Conservation (phyloP, 1,140 invertebrate genomes). For the Agraylea sexmaculata region DNA sequence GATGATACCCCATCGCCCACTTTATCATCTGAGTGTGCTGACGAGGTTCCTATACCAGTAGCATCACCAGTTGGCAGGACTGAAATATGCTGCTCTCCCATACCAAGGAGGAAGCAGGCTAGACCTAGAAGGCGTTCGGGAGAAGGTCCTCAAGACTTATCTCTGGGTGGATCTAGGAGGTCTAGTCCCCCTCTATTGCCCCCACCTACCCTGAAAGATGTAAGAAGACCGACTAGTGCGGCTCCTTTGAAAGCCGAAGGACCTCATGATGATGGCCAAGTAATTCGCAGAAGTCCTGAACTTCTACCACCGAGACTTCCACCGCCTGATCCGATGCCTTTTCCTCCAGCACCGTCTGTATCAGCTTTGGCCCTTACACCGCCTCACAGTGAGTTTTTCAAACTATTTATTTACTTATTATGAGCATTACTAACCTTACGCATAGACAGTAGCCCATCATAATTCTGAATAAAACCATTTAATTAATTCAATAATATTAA, state of each 20-base stretch:
- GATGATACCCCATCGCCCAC: constrained; percentile 49
- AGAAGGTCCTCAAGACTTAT: constrained; percentile 55
- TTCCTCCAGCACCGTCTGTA: constrained; percentile 55
- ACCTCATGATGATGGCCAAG: constrained; percentile 24
- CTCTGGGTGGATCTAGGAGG: constrained; percentile 33
- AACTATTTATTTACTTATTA: constrained; percentile 9
- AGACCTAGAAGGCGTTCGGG: constrained; percentile 67
- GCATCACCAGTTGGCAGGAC: constrained; percentile 18
- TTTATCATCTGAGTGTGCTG: constrained; percentile 24
- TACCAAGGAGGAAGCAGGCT: constrained; percentile 68
- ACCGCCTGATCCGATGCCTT: constrained; percentile 47
- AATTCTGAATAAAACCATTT: too few species aligned
- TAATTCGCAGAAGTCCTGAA: constrained; percentile 25
- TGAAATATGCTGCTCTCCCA: constrained; percentile 53
- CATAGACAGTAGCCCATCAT: too few species aligned
- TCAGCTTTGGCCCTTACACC: constrained; percentile 64
- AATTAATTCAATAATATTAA: too few species aligned
- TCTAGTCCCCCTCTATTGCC: constrained; percentile 46
- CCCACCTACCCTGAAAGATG: constrained; percentile 44
- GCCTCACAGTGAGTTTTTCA: constrained; percentile 57
- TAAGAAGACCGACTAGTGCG: constrained; percentile 31
- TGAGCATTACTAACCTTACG: background rate
- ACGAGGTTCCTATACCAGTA: constrained; percentile 26
- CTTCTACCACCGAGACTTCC: constrained; percentile 36
- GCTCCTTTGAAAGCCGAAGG: constrained; percentile 29